Base-by-base conservation (phyloP, 2,797 vertebrate genomes). In the Alectoris magna region DNA sequence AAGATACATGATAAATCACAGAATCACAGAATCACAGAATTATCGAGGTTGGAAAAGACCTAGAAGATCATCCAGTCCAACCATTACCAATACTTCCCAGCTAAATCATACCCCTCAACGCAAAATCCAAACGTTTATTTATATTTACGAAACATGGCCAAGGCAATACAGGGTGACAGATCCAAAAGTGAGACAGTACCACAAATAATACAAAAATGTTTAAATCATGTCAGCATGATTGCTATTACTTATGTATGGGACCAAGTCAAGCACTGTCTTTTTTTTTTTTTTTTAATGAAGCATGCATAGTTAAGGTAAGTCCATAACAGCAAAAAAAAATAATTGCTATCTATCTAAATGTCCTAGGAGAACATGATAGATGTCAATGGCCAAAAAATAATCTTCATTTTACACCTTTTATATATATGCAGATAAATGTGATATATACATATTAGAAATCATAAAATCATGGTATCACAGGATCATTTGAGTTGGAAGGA, bases 241-340 rank as follows among this genome's bases (percentile, higher is more conserved):
- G 10, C 11, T 38, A 1, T 31, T 27, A 58, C 10, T 0, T 3
- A 44, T n/a, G 17, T 22, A 34, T 4, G 51, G 31, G 12, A 58
- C 9, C 21, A 56, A 11, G 22, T 41, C 10, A 59, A 34, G 16
- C 18, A 59, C 19, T 31, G 7, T 23, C 14, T 56, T 38, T 38
- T 44, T 58, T 34, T 34, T 34, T 49, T 63, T 46, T 46, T 44
- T 6, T 19, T 38, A 72, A 58, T 2, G 24, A 71, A n/a, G 6
- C 7, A 39, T 27, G 19, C 3, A 2, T 67, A 41, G 12, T 2
- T 4, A 74, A 36, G 9, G 26, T 63, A 86, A 49, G 29, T 3
- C 14, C 34, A 3, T 36, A 75, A n/a, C 55, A 56, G 16, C n/a
- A 34, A 58, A 2, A 34, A 34, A 41, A 74, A 34, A 24, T 5